phyloP scores from a whole-genome alignment of 1,140 invertebrate species.

The Goniozus legneri region DNA sequence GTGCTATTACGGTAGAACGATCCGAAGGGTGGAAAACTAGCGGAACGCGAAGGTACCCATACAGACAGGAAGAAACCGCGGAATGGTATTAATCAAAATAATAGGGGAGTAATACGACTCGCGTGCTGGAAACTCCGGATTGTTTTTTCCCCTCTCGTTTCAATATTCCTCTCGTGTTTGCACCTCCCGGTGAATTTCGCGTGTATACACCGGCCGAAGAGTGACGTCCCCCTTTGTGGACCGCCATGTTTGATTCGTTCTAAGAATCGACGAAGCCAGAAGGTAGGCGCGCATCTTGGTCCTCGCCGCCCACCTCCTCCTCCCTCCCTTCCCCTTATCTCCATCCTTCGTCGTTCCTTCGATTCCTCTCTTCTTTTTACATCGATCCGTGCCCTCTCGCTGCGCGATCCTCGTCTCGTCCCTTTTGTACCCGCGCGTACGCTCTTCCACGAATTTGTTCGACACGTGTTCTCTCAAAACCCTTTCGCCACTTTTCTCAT shows the following conservation, averaged over 20 bases:
- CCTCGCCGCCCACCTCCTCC: constrained; percentile 9
- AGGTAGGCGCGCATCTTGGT: constrained; percentile 23
- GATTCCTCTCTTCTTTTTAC: constrained; percentile 13
- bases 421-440: constrained; percentile 15
- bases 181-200: constrained; percentile 21
- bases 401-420: not conserved
- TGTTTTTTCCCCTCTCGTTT: constrained; percentile 13
- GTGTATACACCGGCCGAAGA: constrained; percentile 8
- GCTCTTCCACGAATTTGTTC: constrained; percentile 35
- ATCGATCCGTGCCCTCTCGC: not conserved
- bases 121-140: constrained; percentile 4
- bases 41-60: too few species aligned
- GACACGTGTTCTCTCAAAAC: constrained; percentile 24
- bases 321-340: constrained; percentile 6
- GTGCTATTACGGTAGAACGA: too few species aligned
- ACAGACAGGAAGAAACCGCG: too few species aligned
- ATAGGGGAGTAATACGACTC: constrained; percentile 2
- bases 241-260: constrained; percentile 41
- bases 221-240: constrained; percentile 33
- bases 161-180: constrained; percentile 2
- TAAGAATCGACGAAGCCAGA: constrained; percentile 35
- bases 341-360: constrained; percentile 6
- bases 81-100: too few species aligned
- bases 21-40: too few species aligned
- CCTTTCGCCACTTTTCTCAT: too few species aligned